Percentiles rank a stretch among this genome's conserved stretches.
These are phyloP conservation scores for Macrobrachium nipponense DNA, from an alignment of 1,140 invertebrate species.

Conservation along the genomic window DNA sequence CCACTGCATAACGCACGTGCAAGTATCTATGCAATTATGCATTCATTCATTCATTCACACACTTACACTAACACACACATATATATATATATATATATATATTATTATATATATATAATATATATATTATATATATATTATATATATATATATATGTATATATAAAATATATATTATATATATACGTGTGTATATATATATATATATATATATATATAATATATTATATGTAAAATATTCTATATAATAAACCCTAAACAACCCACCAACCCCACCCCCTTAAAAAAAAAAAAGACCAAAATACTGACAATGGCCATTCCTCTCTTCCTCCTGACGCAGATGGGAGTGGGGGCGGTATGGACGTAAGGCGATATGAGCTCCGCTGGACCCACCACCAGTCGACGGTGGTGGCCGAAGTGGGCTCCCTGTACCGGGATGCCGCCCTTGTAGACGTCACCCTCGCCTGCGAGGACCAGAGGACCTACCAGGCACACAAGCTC, in stretches of 20 bases:
- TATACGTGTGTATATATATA: not conserved
- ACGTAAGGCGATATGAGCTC: constrained; percentile 62
- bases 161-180: constrained; percentile 8
- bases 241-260: no score
- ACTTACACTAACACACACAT: no score
- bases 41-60: no score
- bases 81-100: not conserved
- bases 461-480: constrained; percentile 63
- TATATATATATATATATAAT: not conserved
- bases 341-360: constrained; percentile 57
- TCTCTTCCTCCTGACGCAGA: constrained; percentile 9
- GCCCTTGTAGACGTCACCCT: constrained; percentile 64
- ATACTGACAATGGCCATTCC: not conserved
- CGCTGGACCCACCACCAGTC: constrained; percentile 65
- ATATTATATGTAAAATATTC: not conserved
- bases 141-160: not conserved
- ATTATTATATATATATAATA: not conserved
- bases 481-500: constrained; percentile 85
- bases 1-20: not conserved
- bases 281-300: not conserved
- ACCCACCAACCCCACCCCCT: no score
- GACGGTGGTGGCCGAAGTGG: constrained; percentile 64
- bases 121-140: not conserved
- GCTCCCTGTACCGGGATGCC: constrained; percentile 63
- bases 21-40: not conserved